These are phyloP conservation scores for Catharus bicknelli DNA, from an alignment of 2,113 vertebrate genomes.

Conservation along the genomic window DNA sequence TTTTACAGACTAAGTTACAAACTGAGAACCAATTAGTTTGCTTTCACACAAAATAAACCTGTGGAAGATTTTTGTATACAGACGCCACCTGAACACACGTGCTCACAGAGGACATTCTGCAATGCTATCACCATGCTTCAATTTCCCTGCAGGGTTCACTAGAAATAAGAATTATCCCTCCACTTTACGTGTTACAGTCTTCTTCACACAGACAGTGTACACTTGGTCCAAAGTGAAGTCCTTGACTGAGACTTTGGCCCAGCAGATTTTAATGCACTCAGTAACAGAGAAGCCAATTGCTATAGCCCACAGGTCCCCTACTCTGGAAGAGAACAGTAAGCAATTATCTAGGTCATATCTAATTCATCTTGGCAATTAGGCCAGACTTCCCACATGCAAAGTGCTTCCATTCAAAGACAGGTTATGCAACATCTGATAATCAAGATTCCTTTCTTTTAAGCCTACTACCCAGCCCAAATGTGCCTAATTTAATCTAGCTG, in stretches of 20 bases:
- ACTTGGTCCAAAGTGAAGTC: background rate
- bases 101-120: background rate
- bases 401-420: background rate
- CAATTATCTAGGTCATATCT: background rate
- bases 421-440: background rate
- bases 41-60: background rate
- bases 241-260: background rate
- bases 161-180: background rate
- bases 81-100: rapidly evolving
- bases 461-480: background rate
- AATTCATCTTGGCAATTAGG: background rate
- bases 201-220: background rate
- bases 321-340: background rate
- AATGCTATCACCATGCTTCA: background rate
- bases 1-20: background rate
- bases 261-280: background rate
- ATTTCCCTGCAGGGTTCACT: background rate
- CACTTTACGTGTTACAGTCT: background rate
- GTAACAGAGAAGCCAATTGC: background rate
- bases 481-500: background rate
- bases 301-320: background rate
- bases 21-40: background rate
- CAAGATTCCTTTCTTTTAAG: constrained; percentile 1
- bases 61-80: background rate
- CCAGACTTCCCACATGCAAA: background rate